These are phyloP conservation scores for Dryas iulia DNA, from an alignment of 1,140 invertebrate genomes.

Conservation along the genomic window DNA sequence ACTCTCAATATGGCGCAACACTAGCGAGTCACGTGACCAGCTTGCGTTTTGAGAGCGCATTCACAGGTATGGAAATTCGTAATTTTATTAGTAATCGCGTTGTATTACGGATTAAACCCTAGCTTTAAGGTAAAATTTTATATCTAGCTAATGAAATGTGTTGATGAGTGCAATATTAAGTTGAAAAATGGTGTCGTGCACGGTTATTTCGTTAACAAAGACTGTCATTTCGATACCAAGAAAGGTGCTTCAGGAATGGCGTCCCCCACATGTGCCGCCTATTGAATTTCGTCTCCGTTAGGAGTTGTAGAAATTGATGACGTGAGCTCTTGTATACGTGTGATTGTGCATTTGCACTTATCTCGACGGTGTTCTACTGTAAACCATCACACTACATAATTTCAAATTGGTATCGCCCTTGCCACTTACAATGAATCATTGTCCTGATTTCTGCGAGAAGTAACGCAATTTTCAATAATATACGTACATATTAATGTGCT, in stretches of 20 bases:
- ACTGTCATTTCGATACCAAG: slow-evolving; percentile 78
- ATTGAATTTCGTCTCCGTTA: slow-evolving; percentile 66
- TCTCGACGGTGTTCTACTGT: slow-evolving; percentile 39
- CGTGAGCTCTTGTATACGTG: slow-evolving; percentile 56
- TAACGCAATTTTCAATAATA: slow-evolving; percentile 44
- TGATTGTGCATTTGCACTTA: slow-evolving; percentile 43
- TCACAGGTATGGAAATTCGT: slow-evolving; percentile 80
- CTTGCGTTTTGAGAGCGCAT: slow-evolving; percentile 80
- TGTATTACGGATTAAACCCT: slow-evolving; percentile 62
- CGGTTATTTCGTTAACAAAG: slow-evolving; percentile 73
- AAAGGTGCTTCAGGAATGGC: slow-evolving; percentile 80
- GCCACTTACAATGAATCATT: slow-evolving; percentile 64
- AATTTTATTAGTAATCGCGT: slow-evolving; percentile 75
- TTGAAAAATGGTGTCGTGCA: slow-evolving; percentile 64
- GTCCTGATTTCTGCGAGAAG: slow-evolving; percentile 59
- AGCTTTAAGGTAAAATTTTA: slow-evolving; percentile 69
- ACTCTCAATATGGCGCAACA: slow-evolving; percentile 47
- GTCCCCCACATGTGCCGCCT: slow-evolving; percentile 80
- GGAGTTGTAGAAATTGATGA: slow-evolving; percentile 66
- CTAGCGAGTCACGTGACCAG: slow-evolving; percentile 78
- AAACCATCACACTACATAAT: slow-evolving; percentile 28
- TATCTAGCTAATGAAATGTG: slow-evolving; percentile 45
- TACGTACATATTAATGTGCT: slow-evolving; percentile 13
- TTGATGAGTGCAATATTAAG: slow-evolving; percentile 49
- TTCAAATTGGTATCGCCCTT: slow-evolving; percentile 38